Base-by-base conservation (phyloP, 2,113 vertebrate species). In the Anoplopoma fimbria region DNA sequence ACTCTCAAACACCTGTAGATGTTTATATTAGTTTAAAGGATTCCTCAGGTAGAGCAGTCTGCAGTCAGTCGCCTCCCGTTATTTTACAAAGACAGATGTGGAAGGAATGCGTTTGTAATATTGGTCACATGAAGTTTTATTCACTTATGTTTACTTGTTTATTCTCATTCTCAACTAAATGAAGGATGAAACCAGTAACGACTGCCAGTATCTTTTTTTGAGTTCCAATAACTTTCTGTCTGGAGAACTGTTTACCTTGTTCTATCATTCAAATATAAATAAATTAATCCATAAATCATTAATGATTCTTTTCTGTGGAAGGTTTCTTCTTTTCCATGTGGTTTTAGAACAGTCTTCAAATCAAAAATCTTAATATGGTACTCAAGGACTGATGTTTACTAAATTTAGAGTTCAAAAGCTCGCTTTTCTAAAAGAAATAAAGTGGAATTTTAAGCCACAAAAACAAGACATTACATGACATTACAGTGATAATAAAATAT, bases 21-120 rank as follows among this genome's bases (percentile, higher is more conserved):
- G 55, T 45, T 73, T 0, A 21, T 38, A 21, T 14, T 9, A 60
- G 17, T 27, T 23, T 23, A 19, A 17, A 63, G 23, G 42, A 34
- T 47, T 47, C 25, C 72, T 75, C 72, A 62, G 53, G 38, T 40
- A 21, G 53, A 9, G 17, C 53, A 19, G 69, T 53, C 31, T 55
- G 49, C n/a, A 71, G 49, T 19, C n/a, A n/a, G n/a, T n/a, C n/a
- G n/a, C n/a, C n/a, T n/a, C n/a, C 67, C 27, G 15, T 58, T 27
- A 25, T 55, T 4, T 5, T 14, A n/a, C n/a, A n/a, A n/a, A 14
- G 12, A 51, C 8, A 47, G 45, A 53, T 25, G 9, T 53, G 14
- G 65, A 27, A 4, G 2, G 33, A 21, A 27, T 21, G 3, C 0
- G 42, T 58, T 25, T 29, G 27, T 60, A 42, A 25, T 31, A n/a